Evolutionary conservation across 2,113 vertebrate species (phyloP).

Genomic region (Phasianus colchicus): DNA sequence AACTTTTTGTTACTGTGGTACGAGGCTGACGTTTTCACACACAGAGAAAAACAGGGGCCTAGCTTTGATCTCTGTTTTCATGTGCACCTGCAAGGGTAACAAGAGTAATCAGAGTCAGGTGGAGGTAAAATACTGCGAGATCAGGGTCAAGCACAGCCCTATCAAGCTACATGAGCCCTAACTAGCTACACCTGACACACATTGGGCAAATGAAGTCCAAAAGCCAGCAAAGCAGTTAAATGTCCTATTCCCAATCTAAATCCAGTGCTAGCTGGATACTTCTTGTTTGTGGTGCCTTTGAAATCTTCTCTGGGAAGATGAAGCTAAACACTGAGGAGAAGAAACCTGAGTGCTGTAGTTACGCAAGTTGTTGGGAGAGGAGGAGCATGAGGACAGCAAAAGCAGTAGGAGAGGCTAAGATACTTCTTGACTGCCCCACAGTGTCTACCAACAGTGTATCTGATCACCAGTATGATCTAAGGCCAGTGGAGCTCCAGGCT

Average conservation of each 20-base stretch:
- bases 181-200: background rate
- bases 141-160: accelerated
- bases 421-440: too few relatives aligned
- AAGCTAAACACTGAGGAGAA: accelerated
- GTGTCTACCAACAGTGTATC: background rate
- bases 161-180: too few relatives aligned
- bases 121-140: background rate
- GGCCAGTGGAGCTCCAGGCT: background rate
- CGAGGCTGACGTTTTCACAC: background rate
- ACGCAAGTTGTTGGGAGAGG: background rate
- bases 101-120: background rate
- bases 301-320: background rate
- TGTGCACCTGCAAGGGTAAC: background rate
- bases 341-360: background rate
- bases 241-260: background rate
- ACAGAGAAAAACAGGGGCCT: background rate
- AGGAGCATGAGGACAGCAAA: background rate
- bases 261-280: background rate
- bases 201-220: background rate
- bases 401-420: background rate
- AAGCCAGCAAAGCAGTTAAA: background rate
- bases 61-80: background rate
- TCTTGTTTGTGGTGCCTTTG: background rate
- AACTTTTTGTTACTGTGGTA: background rate
- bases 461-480: background rate